Evolutionary conservation across 2,888 invertebrate species (phyloP), one percentile per base, ranked within the genome.

Genomic region (Biston stratarius): DNA sequence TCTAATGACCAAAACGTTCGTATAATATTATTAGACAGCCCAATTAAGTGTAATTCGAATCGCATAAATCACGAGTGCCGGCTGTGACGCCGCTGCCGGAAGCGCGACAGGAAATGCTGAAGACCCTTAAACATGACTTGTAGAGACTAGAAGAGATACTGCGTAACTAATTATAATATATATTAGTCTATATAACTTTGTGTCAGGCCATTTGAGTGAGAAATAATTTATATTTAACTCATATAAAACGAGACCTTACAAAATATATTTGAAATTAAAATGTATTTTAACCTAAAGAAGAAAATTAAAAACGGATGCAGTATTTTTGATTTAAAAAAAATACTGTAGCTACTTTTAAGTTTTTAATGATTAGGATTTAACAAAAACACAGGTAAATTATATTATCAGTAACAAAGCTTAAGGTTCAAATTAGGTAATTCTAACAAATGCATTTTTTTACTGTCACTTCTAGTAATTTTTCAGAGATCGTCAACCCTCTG

Each of bases 1-100:
- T 15, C 33, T 53, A 58, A 49, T 62, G 64, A 49, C 63, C 71
- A 74, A 71, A 77, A 74, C 74, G 62, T 73, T 70, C 73, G 76
- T 72, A 78, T 80, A 79, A 78, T 80, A 82, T 86, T 83, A 86
- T 67, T 52, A 61, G 63, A 78, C 83, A 79, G 76, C 72, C 84
- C 84, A 88, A 91, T 93, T 90, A 91, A 76, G 83, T 76, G 84
- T 84, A 88, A 91, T 92, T 88, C 77, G 77, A 88, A 88, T 86
- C 85, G 84, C 89, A 92, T 93, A 92, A 91, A 91, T 94, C 92
- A 94, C 85, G 74, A 73, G 74, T 78, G 86, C 84, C 86, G 88
- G 86, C 83, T 87, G 87, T 83, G 87, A 78, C 84, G 84, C 78
- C 83, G 76, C 82, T 79, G 82, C 89, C 90, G 93, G 93, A 92